These are phyloP conservation scores for Aphrocallistes beatrix DNA, from an alignment of 37 sponge, comb jelly and placozoan species.

Conservation along the genomic window DNA sequence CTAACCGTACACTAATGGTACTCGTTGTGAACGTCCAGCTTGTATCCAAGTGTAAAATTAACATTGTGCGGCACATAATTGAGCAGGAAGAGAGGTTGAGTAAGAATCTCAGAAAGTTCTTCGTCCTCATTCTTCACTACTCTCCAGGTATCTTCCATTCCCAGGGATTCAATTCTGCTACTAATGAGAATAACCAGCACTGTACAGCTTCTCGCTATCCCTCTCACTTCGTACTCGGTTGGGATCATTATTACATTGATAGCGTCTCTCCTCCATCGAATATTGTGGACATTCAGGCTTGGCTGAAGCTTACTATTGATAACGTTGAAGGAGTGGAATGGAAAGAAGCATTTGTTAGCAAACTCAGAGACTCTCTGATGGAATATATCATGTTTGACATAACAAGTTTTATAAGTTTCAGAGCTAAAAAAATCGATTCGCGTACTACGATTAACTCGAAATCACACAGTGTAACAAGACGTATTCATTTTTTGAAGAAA, in stretches of 20 bases:
- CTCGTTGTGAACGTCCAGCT: slow-evolving; percentile 7
- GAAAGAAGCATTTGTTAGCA: neutral
- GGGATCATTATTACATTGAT: neutral
- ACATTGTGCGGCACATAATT: neutral
- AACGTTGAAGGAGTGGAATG: neutral
- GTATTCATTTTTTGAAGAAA: neutral
- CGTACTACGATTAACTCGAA: neutral
- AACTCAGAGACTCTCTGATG: neutral
- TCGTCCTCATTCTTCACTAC: neutral
- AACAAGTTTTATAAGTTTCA: neutral
- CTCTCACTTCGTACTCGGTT: neutral
- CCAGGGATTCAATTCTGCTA: neutral
- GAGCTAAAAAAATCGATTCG: neutral
- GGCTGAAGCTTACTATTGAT: slow-evolving; percentile 13
- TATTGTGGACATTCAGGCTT: neutral
- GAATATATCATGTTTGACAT: neutral
- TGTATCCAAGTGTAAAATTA: neutral
- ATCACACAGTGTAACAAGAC: neutral
- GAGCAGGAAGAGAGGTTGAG: slow-evolving; percentile 12
- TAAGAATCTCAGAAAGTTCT: neutral
- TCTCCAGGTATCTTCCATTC: slow-evolving; percentile 5
- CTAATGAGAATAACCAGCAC: neutral
- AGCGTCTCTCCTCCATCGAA: slow-evolving; percentile 1
- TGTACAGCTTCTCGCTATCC: neutral
- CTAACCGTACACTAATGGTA: neutral